These are phyloP conservation scores for Diplodus sargus DNA, from an alignment of 2,797 vertebrate genomes.

Conservation along the genomic window DNA sequence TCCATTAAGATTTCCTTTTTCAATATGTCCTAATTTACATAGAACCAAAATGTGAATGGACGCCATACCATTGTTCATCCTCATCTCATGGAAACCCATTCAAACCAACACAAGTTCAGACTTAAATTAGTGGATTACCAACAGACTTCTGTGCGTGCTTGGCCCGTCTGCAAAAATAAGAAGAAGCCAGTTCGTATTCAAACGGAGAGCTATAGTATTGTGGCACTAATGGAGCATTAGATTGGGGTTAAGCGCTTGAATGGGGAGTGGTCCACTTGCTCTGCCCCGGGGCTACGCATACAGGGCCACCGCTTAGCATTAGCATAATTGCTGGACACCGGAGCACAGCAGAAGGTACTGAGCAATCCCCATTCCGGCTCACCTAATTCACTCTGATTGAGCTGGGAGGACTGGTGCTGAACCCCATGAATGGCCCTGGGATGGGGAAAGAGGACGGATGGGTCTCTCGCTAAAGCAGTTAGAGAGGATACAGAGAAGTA, in stretches of 20 bases:
- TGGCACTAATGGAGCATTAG: slow-evolving; percentile 83
- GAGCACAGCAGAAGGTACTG: slow-evolving; percentile 68
- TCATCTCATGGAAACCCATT: slow-evolving; percentile 52
- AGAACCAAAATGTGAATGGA: slow-evolving; percentile 34
- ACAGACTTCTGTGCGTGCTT: slow-evolving; percentile 64
- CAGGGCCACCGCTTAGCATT: slow-evolving; percentile 72
- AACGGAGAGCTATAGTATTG: slow-evolving; percentile 70
- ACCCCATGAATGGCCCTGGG: slow-evolving; percentile 60
- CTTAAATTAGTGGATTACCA: slow-evolving; percentile 64
- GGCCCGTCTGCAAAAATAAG: slow-evolving; percentile 44
- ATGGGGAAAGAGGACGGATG: slow-evolving; percentile 44
- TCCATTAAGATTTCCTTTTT: slow-evolving; percentile 9
- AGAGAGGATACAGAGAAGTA: slow-evolving; percentile 35
- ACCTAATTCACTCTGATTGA: slow-evolving; percentile 75
- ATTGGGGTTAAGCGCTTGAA: slow-evolving; percentile 84
- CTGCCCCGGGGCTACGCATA: slow-evolving; percentile 70
- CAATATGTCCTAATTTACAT: slow-evolving; percentile 39
- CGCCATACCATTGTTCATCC: slow-evolving; percentile 48
- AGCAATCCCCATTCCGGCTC: slow-evolving; percentile 64
- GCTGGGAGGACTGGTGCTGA: slow-evolving; percentile 67
- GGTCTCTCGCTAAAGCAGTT: slow-evolving; percentile 45
- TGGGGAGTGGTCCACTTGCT: slow-evolving; percentile 75
- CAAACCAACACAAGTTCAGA: slow-evolving; percentile 68
- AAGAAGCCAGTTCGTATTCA: slow-evolving; percentile 70
- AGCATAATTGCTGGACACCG: slow-evolving; percentile 83